Evolutionary conservation across 2,113 vertebrate species (phyloP).

Genomic region (Sceloporus tristichus): DNA sequence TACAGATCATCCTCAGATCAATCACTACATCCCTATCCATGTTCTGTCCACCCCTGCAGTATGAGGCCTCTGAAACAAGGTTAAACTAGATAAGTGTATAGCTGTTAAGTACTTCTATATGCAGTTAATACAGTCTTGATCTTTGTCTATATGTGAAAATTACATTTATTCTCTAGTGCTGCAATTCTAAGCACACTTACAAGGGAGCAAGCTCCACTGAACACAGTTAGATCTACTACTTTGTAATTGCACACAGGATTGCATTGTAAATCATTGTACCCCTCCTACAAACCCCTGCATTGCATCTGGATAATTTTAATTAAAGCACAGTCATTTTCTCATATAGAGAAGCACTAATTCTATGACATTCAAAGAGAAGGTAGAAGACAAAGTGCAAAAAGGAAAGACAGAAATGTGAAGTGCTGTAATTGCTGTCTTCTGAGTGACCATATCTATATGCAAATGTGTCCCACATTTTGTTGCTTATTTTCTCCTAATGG

Average conservation of each 20-base stretch:
- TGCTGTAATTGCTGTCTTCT: conserved; percentile 32
- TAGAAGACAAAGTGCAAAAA: neutral
- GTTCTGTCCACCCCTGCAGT: too few species aligned
- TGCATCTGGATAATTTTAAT: neutral
- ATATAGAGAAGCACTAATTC: neutral
- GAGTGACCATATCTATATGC: conserved; percentile 64
- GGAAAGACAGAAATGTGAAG: conserved; percentile 1
- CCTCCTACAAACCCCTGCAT: neutral
- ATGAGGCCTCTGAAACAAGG: neutral
- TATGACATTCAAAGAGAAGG: conserved; percentile 16
- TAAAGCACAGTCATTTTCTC: neutral
- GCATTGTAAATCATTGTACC: neutral
- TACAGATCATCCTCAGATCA: too few species aligned
- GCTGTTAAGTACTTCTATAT: neutral
- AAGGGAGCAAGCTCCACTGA: neutral
- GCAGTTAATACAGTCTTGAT: neutral
- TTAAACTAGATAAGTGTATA: neutral
- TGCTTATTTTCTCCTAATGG: conserved; percentile 25
- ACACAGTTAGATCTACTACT: neutral
- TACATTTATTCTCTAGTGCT: neutral
- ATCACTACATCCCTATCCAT: too few species aligned
- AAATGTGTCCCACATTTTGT: conserved; percentile 50
- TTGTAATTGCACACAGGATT: neutral
- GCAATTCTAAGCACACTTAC: neutral
- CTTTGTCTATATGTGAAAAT: conserved; percentile 13